phyloP scores from a whole-genome alignment of 92 coral and sea anemone species.

The Meandrina meandrites region DNA sequence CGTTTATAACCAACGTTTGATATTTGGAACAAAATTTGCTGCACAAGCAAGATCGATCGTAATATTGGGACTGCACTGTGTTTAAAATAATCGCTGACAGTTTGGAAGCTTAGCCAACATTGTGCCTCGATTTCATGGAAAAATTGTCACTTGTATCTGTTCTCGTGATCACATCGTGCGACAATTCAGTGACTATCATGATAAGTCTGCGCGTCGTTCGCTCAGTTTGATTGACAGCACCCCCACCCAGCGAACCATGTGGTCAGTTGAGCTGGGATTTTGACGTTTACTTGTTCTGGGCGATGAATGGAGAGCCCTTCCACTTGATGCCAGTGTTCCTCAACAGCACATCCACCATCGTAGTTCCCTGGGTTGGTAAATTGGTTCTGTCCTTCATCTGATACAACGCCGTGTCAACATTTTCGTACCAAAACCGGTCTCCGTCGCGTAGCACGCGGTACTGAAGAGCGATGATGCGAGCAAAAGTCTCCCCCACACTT shows the following conservation, averaged over 20 bases:
- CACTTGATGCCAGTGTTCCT: conserved; percentile 90
- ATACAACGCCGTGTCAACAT: conserved; percentile 75
- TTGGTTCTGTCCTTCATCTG: conserved; percentile 75
- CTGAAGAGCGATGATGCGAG: conserved; percentile 91
- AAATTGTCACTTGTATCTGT: background rate
- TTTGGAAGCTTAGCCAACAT: background rate
- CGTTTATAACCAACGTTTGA: background rate
- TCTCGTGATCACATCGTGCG: background rate
- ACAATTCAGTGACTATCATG: background rate
- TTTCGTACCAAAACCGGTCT: conserved; percentile 98
- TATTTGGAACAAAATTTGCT: background rate
- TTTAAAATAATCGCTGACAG: background rate
- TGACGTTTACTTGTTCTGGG: conserved; percentile 16
- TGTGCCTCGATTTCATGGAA: background rate
- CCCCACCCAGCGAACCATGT: background rate
- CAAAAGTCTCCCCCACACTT: conserved; percentile 97
- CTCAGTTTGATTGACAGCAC: conserved; percentile 19
- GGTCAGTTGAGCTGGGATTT: background rate
- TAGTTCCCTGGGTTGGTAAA: conserved; percentile 77
- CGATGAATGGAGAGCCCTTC: conserved; percentile 78
- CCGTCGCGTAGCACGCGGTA: conserved; percentile 90
- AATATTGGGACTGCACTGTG: background rate
- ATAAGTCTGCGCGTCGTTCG: background rate
- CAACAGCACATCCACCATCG: conserved; percentile 70
- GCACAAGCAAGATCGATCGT: background rate